Evolutionary conservation across 2,888 invertebrate genomes (phyloP).

Genomic region (Patella ulyssiponensis): DNA sequence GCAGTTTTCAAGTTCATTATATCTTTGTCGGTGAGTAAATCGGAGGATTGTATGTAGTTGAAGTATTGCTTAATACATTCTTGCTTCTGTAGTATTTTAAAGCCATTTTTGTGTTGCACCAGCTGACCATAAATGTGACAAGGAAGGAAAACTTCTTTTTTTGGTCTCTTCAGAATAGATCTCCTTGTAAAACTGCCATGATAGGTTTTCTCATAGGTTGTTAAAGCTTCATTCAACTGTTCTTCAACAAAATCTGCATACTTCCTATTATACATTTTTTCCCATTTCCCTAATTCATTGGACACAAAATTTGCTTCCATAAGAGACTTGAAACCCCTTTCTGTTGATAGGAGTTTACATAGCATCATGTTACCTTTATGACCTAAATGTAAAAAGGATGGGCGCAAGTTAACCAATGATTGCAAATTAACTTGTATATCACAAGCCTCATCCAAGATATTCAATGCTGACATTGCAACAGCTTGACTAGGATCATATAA

Average conservation of each 20-base stretch:
- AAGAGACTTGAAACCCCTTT: conserved; percentile 80
- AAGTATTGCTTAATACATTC: conserved; percentile 66
- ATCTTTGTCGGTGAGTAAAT: conserved; percentile 60
- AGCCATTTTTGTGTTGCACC: conserved; percentile 78
- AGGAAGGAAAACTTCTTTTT: conserved; percentile 75
- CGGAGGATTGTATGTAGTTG: conserved; percentile 56
- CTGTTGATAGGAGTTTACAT: conserved; percentile 83
- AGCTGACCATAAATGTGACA: conserved; percentile 91
- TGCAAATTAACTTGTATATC: conserved; percentile 86
- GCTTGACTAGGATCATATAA: conserved; percentile 86
- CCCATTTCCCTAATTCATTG: conserved; percentile 86
- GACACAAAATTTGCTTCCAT: conserved; percentile 78
- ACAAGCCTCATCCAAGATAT: conserved; percentile 92
- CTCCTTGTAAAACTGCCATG: conserved; percentile 73
- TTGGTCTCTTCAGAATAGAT: conserved; percentile 61
- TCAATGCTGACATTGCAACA: conserved; percentile 85
- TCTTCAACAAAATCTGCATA: conserved; percentile 93
- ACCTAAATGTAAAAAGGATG: conserved; percentile 78
- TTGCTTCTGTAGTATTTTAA: conserved; percentile 67
- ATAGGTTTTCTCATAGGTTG: conserved; percentile 85
- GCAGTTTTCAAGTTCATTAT: conserved; percentile 87
- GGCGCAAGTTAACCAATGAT: conserved; percentile 83
- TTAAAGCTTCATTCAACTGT: conserved; percentile 88
- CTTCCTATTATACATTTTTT: conserved; percentile 75
- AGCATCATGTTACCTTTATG: conserved; percentile 85